Percentiles rank a stretch among this genome's conserved stretches.
phyloP scores from a whole-genome alignment of 2,888 invertebrate species.

The Lasioglossum malachurum region DNA sequence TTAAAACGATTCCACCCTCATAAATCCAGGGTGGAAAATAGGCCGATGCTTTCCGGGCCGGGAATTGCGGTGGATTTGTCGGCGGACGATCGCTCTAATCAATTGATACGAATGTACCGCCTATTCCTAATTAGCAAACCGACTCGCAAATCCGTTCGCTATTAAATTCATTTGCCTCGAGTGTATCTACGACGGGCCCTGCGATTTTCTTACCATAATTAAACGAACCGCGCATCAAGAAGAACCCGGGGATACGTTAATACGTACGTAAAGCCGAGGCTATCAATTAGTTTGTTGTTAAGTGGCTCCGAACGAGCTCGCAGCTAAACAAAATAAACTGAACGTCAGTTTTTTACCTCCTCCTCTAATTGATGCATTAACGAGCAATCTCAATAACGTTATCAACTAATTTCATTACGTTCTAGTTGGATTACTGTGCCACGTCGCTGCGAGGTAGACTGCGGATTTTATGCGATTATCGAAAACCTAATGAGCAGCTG shows the following conservation, averaged over 20 bases:
- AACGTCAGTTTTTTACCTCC: background rate
- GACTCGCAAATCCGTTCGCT: background rate
- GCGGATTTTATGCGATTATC: background rate
- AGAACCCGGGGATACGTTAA: background rate
- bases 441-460: background rate
- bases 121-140: background rate
- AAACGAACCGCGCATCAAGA: background rate
- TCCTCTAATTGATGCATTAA: background rate
- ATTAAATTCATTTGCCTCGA: background rate
- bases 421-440: background rate
- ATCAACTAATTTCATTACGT: background rate
- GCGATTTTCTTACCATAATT: background rate
- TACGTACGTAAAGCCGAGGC: background rate
- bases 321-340: background rate
- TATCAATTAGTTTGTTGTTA: background rate
- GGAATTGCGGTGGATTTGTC: constrained; percentile 42
- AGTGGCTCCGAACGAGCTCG: background rate
- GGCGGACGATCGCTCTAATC: constrained; percentile 17
- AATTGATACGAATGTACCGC: constrained; percentile 38
- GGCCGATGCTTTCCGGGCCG: constrained; percentile 11
- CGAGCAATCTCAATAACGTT: background rate
- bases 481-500: background rate
- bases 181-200: background rate
- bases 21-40: constrained; percentile 44
- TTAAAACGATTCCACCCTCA: constrained; percentile 16